Base-by-base conservation (phyloP, 2,888 invertebrate species). In the Nephrotoma flavescens region DNA sequence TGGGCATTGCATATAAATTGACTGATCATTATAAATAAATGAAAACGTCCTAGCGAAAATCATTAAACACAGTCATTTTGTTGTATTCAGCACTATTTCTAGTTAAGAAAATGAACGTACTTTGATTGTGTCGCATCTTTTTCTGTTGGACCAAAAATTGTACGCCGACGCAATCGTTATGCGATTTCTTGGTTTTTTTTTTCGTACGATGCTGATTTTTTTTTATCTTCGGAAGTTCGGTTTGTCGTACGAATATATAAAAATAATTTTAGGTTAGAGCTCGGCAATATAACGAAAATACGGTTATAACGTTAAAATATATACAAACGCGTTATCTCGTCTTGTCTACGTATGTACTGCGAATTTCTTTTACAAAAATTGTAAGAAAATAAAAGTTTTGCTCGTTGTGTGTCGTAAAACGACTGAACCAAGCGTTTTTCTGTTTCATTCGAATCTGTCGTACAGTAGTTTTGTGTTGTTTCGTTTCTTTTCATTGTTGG, bases 401-500 rank as follows among this genome's bases (percentile, higher is more conserved):
- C 31, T 57, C 52, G 15, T 71, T 9, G 71, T 9, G 71, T 71
- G 71, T 71, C 31, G 71, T 71, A 19, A 71, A 71, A 71, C 71
- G 31, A 71, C 31, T 31, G 7, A 71, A 71, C 71, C 71, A 71
- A 71, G 71, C 71, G 71, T 71, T 71, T 71, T 71, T 71, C 71
- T 71, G 31, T 71, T 71, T 71, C 71, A 71, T 71, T 71, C 71
- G 31, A 71, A 71, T 19, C 31, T 19, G 19, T 71, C 31, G 71
- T 71, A 31, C 31, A 84, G 84, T 42, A 84, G 84, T 71, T 71
- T 71, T 71, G 31, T 71, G 6, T 71, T 31, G 71, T 71, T 71
- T 71, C 71, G 71, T 71, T 31, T 71, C 42, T 86, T 89, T 89
- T 86, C 57, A 89, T 90, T 92, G 92, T 93, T 95, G 95, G 95